A percentile compares a stretch with the other conserved stretches of the same genome.
These are phyloP conservation scores for Nixonia krombeini DNA, from an alignment of 1,140 invertebrate species.

Conservation along the genomic window DNA sequence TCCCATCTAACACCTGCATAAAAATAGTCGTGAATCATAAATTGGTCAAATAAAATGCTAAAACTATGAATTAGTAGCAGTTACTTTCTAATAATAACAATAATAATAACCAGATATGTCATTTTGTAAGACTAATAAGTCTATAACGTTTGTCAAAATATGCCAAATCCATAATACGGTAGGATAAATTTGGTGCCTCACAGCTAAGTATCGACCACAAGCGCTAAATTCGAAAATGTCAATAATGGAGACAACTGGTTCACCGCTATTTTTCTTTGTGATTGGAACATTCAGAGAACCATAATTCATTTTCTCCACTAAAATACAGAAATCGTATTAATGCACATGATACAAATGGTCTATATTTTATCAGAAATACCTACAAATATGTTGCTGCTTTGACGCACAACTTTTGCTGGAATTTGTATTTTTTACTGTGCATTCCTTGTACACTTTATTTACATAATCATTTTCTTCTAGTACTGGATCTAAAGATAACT, in stretches of 20 bases:
- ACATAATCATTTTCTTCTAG: slow-evolving; percentile 59
- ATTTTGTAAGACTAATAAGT: slow-evolving; percentile 65
- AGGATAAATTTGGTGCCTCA: slow-evolving; percentile 65
- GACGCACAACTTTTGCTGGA: slow-evolving; percentile 29
- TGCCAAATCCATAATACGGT: slow-evolving; percentile 67
- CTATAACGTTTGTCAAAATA: slow-evolving; percentile 55
- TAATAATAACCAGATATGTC: slow-evolving; percentile 52
- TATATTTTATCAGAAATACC: slow-evolving; percentile 28
- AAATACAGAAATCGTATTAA: slow-evolving; percentile 27
- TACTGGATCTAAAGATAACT: slow-evolving; percentile 60
- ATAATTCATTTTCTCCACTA: slow-evolving; percentile 62
- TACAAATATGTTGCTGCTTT: slow-evolving; percentile 53
- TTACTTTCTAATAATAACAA: too few relatives aligned
- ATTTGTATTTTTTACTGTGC: slow-evolving; percentile 45
- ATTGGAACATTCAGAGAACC: slow-evolving; percentile 64
- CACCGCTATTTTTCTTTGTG: slow-evolving; percentile 44
- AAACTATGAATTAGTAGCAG: not conserved
- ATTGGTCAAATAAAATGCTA: not conserved
- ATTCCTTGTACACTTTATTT: slow-evolving; percentile 64
- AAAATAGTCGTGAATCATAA: slow-evolving; percentile 2
- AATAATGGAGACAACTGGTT: slow-evolving; percentile 50
- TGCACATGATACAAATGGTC: not conserved
- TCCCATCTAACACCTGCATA: slow-evolving; percentile 59
- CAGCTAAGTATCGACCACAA: slow-evolving; percentile 63
- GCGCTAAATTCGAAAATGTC: slow-evolving; percentile 64